Base-by-base conservation (phyloP, 2,888 invertebrate species). In the Cryptus armator region DNA sequence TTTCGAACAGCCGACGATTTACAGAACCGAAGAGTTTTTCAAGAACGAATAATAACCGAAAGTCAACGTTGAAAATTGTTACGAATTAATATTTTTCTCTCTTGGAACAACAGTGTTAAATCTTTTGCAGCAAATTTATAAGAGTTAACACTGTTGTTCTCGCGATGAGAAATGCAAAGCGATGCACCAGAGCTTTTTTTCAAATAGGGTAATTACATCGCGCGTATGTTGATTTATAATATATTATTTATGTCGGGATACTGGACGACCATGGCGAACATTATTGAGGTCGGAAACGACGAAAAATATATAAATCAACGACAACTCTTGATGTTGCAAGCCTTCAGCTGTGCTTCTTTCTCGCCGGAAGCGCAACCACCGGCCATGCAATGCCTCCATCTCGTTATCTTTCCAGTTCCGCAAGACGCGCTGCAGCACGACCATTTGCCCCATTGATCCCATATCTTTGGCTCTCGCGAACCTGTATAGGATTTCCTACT, bases 271-370 rank as follows among this genome's bases (percentile, higher is more conserved):
- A 10, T 59, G 59, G 24, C 59, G 14, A 59, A 12, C 1, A 12
- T 29, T 5, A 59, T 59, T 19, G 19, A 6, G 12, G 56, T 14
- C n/a, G 44, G 19, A 77, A 14, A 56, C 16, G 74, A 4, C n/a
- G 32, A 53, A n/a, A 51, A 46, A 53, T 24, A 24, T 24, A 48
- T 7, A 77, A 9, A 64, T 81, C 56, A 85, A 62, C 46, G 76
- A 77, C 94, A 94, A 14, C 92, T 88, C 46, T 91, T 90, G 78
- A 92, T 79, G 37, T 92, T 90, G 84, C 94, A 94, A 9, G 92
- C 93, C 90, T 93, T 94, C 83, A 94, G 94, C 87, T 94, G 94
- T n/a, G 94, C 94, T 86, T 94, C 94, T 84, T 94, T 94, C 86
- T 94, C 94, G n/a, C 94, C 94, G 0, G 91, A 84, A 16, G 92